Evolutionary conservation across 1,140 invertebrate genomes (phyloP).

Genomic region (Papilio glaucus): DNA sequence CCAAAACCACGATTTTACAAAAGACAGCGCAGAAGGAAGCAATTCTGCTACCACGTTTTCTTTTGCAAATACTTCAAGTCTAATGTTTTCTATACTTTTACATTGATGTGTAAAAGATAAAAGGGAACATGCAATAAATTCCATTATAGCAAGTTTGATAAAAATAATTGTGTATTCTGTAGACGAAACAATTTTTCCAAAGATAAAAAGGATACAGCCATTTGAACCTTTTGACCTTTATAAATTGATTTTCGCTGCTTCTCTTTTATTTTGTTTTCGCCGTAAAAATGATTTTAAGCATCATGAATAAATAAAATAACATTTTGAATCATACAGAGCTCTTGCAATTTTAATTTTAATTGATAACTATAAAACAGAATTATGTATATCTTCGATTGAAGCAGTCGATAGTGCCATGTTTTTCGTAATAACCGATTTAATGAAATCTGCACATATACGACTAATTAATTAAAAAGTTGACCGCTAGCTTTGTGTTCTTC

Average conservation of each 20-base stretch:
- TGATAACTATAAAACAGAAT: not conserved
- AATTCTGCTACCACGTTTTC: too few relatives aligned
- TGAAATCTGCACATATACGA: too few relatives aligned
- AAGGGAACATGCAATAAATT: not conserved
- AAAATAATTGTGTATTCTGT: not conserved
- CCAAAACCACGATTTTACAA: too few relatives aligned
- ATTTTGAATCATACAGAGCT: not conserved
- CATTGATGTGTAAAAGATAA: not conserved
- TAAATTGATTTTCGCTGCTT: constrained; percentile 7
- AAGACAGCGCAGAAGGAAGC: too few relatives aligned
- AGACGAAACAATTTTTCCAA: constrained; percentile 1
- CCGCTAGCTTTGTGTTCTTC: too few relatives aligned
- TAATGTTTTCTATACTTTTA: not conserved
- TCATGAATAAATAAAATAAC: not conserved
- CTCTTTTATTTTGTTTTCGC: not conserved
- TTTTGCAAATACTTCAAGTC: too few relatives aligned
- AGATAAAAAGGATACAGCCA: constrained; percentile 2
- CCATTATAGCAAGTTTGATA: not conserved
- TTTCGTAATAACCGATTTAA: too few relatives aligned
- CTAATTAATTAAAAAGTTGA: too few relatives aligned
- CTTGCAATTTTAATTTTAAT: not conserved
- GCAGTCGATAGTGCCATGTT: too few relatives aligned
- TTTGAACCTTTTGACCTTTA: constrained; percentile 10
- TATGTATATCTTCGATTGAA: not conserved
- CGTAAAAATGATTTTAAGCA: not conserved